A percentile compares a stretch with the other conserved stretches of the same genome.
Evolutionary conservation across 2,888 invertebrate species (phyloP).

Genomic region (Luperina nickerlii): DNA sequence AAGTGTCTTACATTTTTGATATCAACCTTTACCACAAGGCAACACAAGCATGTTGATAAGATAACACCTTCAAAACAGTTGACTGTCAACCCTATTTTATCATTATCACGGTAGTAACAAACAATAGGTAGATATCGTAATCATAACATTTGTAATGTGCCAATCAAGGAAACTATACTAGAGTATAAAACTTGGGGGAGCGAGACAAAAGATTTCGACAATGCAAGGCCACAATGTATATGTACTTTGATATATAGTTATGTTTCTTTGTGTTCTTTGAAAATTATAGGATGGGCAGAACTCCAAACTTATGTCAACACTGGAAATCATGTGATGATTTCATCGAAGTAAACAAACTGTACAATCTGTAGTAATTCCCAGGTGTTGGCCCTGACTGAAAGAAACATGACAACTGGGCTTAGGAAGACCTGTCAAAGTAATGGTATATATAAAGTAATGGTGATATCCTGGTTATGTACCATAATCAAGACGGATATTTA

Average conservation of each 20-base stretch:
- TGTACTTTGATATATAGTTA: constrained; percentile 1
- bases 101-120: constrained; percentile 55
- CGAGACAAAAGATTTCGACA: constrained; percentile 33
- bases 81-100: constrained; percentile 52
- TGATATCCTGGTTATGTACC: neutral
- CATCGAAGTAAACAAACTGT: constrained; percentile 15
- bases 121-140: constrained; percentile 46
- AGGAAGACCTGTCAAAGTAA: neutral
- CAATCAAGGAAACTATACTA: constrained; percentile 26
- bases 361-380: neutral
- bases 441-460: no score
- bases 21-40: constrained; percentile 19
- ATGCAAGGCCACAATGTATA: constrained; percentile 20
- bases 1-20: constrained; percentile 7
- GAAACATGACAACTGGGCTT: neutral
- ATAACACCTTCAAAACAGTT: constrained; percentile 33
- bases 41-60: constrained; percentile 39
- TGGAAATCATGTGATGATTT: constrained; percentile 3
- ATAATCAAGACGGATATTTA: neutral
- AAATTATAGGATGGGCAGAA: constrained; percentile 36
- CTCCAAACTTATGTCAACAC: constrained; percentile 31
- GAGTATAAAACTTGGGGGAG: constrained; percentile 18
- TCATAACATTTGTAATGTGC: constrained; percentile 46
- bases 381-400: neutral
- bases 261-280: constrained; percentile 7